Evolutionary conservation across 1,140 invertebrate species (phyloP).

Genomic region (Brachionus plicatilis): DNA sequence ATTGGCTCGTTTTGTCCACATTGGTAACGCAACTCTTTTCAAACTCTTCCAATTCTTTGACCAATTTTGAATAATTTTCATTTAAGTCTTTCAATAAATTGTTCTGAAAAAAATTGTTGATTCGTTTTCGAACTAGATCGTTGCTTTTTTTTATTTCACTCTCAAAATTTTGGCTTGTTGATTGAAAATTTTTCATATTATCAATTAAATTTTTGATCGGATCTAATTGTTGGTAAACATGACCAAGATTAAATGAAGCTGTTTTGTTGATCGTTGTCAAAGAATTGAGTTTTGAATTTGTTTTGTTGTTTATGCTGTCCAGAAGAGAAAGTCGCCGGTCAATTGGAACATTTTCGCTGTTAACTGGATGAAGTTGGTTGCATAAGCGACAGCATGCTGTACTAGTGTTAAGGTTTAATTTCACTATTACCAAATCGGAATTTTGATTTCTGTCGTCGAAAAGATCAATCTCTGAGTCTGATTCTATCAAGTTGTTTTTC

Average conservation of each 20-base stretch:
- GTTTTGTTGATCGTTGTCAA: neutral
- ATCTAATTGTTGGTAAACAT: neutral
- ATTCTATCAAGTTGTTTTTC: neutral
- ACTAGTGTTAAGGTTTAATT: neutral
- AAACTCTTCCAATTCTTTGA: conserved; percentile 22
- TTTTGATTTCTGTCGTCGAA: too few species aligned
- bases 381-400: neutral
- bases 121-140: neutral
- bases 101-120: neutral
- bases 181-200: neutral
- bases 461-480: neutral
- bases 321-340: neutral
- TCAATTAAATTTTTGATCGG: conserved; percentile 11
- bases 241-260: conserved; percentile 1
- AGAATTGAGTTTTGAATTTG: neutral
- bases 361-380: neutral
- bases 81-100: neutral
- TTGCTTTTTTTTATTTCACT: neutral
- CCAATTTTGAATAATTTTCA: neutral
- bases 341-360: neutral
- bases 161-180: neutral
- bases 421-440: neutral
- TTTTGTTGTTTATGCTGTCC: neutral
- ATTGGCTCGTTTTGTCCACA: neutral
- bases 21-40: neutral